Percentiles rank a stretch among this genome's conserved stretches.
These are phyloP conservation scores for Cyanoramphus novaezelandiae DNA, from an alignment of 2,113 vertebrate genomes.

Conservation along the genomic window DNA sequence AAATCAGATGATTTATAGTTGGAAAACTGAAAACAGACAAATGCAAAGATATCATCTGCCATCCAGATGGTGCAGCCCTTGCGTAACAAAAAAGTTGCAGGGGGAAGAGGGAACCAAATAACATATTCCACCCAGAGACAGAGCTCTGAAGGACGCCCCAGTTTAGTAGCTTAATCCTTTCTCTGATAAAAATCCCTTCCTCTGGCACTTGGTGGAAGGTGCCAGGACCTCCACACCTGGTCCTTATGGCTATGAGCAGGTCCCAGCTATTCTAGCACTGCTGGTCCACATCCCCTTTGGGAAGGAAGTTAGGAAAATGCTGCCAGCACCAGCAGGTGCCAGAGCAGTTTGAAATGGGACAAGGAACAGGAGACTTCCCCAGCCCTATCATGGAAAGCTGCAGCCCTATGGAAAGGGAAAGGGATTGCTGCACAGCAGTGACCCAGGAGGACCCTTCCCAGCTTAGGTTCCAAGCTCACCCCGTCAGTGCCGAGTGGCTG, in stretches of 20 bases:
- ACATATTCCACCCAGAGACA: not conserved
- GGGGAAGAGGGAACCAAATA: not conserved
- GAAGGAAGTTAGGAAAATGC: not conserved
- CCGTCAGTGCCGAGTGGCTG: rapidly evolving
- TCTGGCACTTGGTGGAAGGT: not conserved
- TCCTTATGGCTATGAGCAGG: not conserved
- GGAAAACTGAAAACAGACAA: constrained; percentile 49
- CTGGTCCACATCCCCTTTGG: rapidly evolving
- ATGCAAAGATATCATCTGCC: constrained; percentile 60
- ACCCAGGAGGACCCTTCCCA: not conserved
- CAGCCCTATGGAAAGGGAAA: not conserved
- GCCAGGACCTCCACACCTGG: not conserved
- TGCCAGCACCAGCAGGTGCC: not conserved
- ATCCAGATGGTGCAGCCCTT: constrained; percentile 47
- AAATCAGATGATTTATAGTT: constrained; percentile 50
- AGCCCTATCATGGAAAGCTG: rapidly evolving
- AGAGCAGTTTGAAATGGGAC: not conserved
- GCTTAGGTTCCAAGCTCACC: not conserved
- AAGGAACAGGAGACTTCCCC: not conserved
- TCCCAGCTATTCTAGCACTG: not conserved
- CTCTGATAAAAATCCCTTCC: not conserved
- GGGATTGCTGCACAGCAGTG: not conserved
- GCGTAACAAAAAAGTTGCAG: not conserved
- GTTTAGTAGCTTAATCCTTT: not conserved
- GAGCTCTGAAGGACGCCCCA: not conserved